Base-by-base conservation (phyloP, 2,797 vertebrate genomes). In the Alauda arvensis region DNA sequence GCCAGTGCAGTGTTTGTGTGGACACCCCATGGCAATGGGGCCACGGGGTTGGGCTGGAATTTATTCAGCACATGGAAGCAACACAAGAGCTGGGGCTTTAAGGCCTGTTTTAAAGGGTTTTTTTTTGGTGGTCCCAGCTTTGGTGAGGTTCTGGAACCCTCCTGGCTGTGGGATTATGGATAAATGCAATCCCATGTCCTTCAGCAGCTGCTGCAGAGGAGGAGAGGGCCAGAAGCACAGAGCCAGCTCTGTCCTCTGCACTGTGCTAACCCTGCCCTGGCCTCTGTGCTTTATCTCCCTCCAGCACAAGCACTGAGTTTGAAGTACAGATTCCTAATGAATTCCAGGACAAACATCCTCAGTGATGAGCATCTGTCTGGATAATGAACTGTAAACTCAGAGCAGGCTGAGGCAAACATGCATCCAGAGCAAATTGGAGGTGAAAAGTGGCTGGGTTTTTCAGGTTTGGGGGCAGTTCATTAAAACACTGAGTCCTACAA, bases 381-480 rank as follows among this genome's bases (percentile, higher is more conserved):
- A 83, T 93, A 93, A 94, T 48, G 78, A 94, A 89, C 76, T 70
- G 77, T 26, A 77, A 82, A 85, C 56, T 10, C 29, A 77, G 80
- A 48, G 81, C 68, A 34, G 63, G 25, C 18, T 2, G 76, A 72
- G 69, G 90, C 80, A 89, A 91, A 83, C 46, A 45, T 0, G 10
- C 37, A 45, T 24, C 59, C 17, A 90, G 10, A 65, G 75, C 49
- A 89, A 90, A 77, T 9, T 1, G 14, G 70, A 93, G 89, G 57
- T 70, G 91, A 82, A 76, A 83, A 80, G 71, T 56, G 46, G 52
- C 85, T 56, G 75, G 31, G 21, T 40, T 74, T 83, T 57, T 21
- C 31, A 61, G 85, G 67, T 65, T 49, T 78, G 46, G 74, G 70
- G 62, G 53, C 33, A 63, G 57, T 81, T 89, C 72, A 83, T 78